phyloP scores from a whole-genome alignment of 1,140 invertebrate genomes.

The Drosophila equinoxialis region DNA sequence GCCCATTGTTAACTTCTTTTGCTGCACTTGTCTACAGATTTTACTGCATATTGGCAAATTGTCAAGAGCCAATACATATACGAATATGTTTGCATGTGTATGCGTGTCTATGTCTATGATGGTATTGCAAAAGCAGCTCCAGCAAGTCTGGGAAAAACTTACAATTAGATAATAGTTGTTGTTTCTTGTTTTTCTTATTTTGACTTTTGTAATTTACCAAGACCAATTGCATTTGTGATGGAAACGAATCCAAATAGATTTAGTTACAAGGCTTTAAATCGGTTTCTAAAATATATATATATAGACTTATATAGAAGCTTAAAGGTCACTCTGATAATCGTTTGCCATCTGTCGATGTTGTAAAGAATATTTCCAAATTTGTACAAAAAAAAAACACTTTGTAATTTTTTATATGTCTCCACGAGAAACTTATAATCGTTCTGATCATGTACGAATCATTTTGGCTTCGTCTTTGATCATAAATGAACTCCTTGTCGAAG shows the following conservation, averaged over 20 bases:
- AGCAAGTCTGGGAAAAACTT: slow-evolving; percentile 46
- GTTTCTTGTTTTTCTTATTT: slow-evolving; percentile 22
- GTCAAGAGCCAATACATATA: slow-evolving; percentile 27
- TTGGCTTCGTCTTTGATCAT: no score
- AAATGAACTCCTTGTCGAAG: no score
- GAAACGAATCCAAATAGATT: slow-evolving; percentile 21
- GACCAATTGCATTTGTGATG: slow-evolving; percentile 24
- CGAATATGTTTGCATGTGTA: background rate
- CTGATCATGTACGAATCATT: no score
- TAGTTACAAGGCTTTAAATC: background rate
- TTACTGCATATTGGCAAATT: slow-evolving; percentile 36
- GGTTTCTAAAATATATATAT: background rate
- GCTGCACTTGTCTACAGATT: background rate
- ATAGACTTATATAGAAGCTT: background rate
- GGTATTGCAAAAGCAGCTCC: slow-evolving; percentile 15
- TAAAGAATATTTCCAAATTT: background rate
- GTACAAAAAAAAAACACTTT: background rate
- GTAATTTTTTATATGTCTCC: no score
- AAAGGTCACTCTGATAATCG: background rate
- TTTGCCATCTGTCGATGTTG: background rate
- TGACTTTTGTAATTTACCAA: slow-evolving; percentile 45
- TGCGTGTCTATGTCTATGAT: background rate
- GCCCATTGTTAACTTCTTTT: background rate
- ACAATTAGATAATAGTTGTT: slow-evolving; percentile 40
- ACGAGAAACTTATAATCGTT: no score